These are phyloP conservation scores for Diplosoma virens DNA, from an alignment of 23 tunicate genomes.

Conservation along the genomic window DNA sequence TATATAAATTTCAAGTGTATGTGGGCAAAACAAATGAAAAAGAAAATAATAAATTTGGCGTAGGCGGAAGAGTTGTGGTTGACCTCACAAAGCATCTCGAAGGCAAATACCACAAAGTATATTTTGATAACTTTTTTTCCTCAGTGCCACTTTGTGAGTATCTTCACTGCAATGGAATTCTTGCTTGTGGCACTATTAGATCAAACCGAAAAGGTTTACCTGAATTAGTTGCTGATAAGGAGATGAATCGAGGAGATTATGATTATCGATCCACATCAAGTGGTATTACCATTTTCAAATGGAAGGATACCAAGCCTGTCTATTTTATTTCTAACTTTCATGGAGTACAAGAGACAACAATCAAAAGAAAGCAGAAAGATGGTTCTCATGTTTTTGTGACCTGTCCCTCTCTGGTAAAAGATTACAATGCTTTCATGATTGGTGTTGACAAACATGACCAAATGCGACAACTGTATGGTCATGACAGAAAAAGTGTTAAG, in stretches of 20 bases:
- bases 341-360: background rate
- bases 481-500: background rate
- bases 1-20: constrained; percentile 6
- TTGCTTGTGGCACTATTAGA: constrained; percentile 31
- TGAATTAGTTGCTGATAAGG: background rate
- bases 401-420: constrained; percentile 1
- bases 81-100: background rate
- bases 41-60: background rate
- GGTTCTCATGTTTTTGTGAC: background rate
- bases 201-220: constrained; percentile 19
- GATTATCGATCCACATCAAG: background rate
- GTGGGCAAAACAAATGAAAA: background rate
- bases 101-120: background rate
- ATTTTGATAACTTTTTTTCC: constrained; percentile 25
- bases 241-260: background rate
- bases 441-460: constrained; percentile 24
- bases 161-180: background rate
- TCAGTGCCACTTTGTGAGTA: background rate
- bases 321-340: constrained; percentile 28
- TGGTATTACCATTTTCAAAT: background rate
- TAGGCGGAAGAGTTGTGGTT: constrained; percentile 8
- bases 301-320: constrained; percentile 19
- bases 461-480: background rate
- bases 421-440: constrained; percentile 9
- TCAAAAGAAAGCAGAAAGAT: background rate